A percentile compares a stretch with the other conserved stretches of the same genome.
Evolutionary conservation across 2,113 vertebrate species (phyloP).

Genomic region (Eurystomus gularis): DNA sequence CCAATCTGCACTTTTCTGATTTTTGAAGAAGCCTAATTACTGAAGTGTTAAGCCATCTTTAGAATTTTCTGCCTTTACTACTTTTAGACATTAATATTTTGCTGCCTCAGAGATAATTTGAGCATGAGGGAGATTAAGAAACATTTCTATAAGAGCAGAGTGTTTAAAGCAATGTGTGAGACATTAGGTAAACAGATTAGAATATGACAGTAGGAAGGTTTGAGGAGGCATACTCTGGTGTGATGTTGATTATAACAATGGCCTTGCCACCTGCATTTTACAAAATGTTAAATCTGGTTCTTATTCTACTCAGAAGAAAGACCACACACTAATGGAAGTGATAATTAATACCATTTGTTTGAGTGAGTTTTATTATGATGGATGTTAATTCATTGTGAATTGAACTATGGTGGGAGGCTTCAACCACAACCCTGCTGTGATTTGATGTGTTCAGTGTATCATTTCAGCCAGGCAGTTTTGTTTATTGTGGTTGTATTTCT

Average conservation of each 20-base stretch:
- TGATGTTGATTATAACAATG: neutral
- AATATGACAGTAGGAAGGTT: neutral
- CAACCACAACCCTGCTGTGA: neutral
- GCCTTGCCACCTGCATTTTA: slow-evolving; percentile 5
- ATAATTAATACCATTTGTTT: slow-evolving; percentile 3
- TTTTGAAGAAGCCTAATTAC: neutral
- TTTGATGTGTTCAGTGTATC: slow-evolving; percentile 16
- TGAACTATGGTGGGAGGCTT: neutral
- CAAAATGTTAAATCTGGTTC: neutral
- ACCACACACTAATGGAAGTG: neutral
- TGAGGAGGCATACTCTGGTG: neutral
- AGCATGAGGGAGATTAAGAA: neutral
- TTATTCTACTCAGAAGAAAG: neutral
- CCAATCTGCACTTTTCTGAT: neutral
- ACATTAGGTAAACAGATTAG: neutral
- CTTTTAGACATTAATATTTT: neutral
- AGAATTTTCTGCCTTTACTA: neutral
- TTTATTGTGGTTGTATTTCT: slow-evolving; percentile 17
- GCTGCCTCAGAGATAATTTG: neutral
- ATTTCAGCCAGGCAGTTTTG: slow-evolving; percentile 9
- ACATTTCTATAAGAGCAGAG: neutral
- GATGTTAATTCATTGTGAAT: neutral
- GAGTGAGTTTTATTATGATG: neutral
- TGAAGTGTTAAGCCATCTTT: neutral
- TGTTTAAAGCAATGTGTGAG: neutral